Base-by-base conservation (phyloP, 2,888 invertebrate species). In the Pristionchus exspectatus region DNA sequence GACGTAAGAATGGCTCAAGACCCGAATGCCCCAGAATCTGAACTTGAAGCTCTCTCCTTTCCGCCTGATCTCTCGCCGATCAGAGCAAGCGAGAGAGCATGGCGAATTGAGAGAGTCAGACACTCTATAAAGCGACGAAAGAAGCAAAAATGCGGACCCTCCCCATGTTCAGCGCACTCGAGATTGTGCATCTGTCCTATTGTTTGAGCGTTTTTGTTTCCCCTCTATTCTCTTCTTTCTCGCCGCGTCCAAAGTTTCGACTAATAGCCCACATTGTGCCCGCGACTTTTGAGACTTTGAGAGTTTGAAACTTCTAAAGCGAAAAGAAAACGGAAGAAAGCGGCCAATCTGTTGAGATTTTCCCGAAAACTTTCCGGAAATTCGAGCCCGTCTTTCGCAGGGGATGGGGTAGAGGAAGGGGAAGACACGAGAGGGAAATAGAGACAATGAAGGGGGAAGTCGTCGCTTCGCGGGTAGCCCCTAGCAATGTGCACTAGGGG, bases 381-480 rank as follows among this genome's bases (percentile, higher is more conserved):
- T 72, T 27, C 30, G 69, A 33, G 30, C 44, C 12, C 14, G 38
- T 27, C 54, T 81, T 44, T 81, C 81, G 27, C 50, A 81, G 54
- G 54, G 81, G 81, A 44, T 18, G 7, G n/a, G 18, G 54, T 12
- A 7, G 18, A 3, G 9, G 44, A 33, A 74, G 30, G 38, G 24
- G 30, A 44, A 24, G 74, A 44, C 30, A 77, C 10, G 24, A 38
- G 74, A 38, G 72, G 7, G 83, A n/a, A 27, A 56, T 33, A 54
- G 84, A 84, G 84, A 84, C 56, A 84, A 59, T 56, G 84, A 84
- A 33, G 56, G 83, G 18, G 54, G 44, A 83, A 38, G 27, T 27
- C 27, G 16, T 54, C 50, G 38, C 24, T 21, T 30, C 59, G 84
- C 2, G 21, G 83, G 33, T 54, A n/a, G 33, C 24, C 74, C 74